Percentiles rank a stretch among this genome's conserved stretches.
Evolutionary conservation across 2,797 vertebrate species (phyloP).

Genomic region (Mormyrops attenuatus): DNA sequence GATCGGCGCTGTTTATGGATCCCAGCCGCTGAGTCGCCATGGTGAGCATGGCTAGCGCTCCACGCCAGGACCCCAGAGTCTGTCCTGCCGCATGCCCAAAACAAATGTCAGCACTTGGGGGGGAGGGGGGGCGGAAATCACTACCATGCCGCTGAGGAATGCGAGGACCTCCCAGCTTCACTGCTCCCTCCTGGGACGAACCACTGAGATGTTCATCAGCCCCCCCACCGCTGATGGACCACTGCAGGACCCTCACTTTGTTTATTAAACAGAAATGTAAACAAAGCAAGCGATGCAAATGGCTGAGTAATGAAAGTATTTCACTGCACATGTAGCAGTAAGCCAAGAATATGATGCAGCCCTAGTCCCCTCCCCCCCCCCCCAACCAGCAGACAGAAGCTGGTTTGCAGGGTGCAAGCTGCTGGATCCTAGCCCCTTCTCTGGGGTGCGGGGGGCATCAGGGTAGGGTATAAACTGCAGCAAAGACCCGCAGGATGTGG

Average conservation of each 20-base stretch:
- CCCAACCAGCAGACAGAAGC: background rate
- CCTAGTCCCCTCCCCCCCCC: background rate
- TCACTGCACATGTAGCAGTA: background rate
- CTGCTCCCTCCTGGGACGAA: background rate
- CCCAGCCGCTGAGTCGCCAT: background rate
- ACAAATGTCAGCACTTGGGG: conserved; percentile 26
- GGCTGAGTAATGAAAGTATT: background rate
- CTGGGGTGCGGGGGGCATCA: background rate
- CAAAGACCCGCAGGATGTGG: background rate
- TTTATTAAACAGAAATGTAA: background rate
- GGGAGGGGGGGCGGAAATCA: conserved; percentile 28
- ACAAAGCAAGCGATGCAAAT: background rate
- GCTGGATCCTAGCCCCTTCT: background rate
- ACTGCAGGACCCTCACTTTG: background rate
- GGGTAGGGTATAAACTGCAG: background rate
- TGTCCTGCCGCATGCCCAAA: background rate
- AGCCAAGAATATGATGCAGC: background rate
- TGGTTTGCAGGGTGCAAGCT: background rate
- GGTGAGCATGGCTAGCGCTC: background rate
- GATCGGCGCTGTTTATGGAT: conserved; percentile 22
- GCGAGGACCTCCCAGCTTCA: conserved; percentile 33
- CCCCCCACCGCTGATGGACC: background rate
- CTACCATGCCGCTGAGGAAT: conserved; percentile 40
- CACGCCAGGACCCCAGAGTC: background rate
- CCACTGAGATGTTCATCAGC: background rate